Evolutionary conservation across 2,113 vertebrate genomes (phyloP).

Genomic region (Aptenodytes patagonicus): DNA sequence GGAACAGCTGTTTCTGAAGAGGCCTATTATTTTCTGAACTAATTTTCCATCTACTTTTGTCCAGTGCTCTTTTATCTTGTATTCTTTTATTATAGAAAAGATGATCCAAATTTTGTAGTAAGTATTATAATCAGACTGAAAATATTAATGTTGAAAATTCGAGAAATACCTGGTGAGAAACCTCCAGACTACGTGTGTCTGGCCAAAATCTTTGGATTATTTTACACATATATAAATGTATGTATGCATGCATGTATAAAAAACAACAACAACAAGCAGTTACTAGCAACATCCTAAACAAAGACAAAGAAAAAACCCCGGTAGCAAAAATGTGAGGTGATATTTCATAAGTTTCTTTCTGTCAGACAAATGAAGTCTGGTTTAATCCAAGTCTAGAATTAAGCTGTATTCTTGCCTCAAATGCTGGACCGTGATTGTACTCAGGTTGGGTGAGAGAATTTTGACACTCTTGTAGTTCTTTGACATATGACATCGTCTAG

Average conservation of each 20-base stretch:
- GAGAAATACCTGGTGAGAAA: neutral
- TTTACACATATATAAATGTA: neutral
- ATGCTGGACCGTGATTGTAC: rapidly evolving
- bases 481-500: neutral
- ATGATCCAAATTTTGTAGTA: neutral
- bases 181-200: neutral
- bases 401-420: neutral
- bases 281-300: neutral
- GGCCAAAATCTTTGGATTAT: neutral
- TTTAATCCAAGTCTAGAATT: neutral
- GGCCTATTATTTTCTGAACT: neutral
- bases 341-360: neutral
- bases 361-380: neutral
- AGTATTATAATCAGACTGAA: neutral
- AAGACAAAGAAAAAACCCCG: neutral
- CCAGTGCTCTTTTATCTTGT: neutral
- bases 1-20: neutral
- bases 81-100: neutral
- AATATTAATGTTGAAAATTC: neutral
- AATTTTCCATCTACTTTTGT: neutral
- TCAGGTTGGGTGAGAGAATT: neutral
- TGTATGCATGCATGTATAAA: neutral
- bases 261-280: neutral
- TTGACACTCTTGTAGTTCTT: neutral
- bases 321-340: neutral